Base-by-base conservation (phyloP, 1,140 invertebrate genomes). In the Drosophila ohnishii region DNA sequence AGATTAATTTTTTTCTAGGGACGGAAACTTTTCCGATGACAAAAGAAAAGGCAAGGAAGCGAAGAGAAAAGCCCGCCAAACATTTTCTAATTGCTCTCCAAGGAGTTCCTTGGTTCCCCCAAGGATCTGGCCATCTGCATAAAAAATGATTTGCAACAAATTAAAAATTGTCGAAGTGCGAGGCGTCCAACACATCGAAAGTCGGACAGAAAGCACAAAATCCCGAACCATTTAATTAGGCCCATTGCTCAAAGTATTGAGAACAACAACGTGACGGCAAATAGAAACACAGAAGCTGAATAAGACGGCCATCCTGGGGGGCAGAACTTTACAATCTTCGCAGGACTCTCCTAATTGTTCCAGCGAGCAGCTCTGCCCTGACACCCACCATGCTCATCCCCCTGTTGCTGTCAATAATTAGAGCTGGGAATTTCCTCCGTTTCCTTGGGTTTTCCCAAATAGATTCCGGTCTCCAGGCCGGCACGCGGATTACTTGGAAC, bases 351-450 rank as follows among this genome's bases (percentile, higher is more conserved):
- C 66, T 87, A 86, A 87, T 86, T 86, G 83, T 66, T 78, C 44
- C 53, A 67, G 55, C 16, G 67, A 48, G 65, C 28, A 14, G 28
- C 34, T 14, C 14, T 7, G 16, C 22, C 11, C 14, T 11, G 30
- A 34, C 34, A 25, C 28, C 16, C 42, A 34, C 32, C 64, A 28
- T 5, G n/a, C 65, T 42, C 50, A 47, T 22, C 59, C 69, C 66
- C 51, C 63, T 75, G 66, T 61, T 87, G 84, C 77, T 83, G 84
- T 83, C 81, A 76, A 80, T 86, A 86, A 86, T 86, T 83, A 88
- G 83, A 76, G 70, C 86, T 83, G 75, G 67, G 85, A 86, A 78
- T 86, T 86, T 85, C 75, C 75, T 40, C 42, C 35, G 69, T 59
- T 72, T 71, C 69, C 66, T 71, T 71, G 69, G 66, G 56, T 59